Conservation (phyloP, 2,113 vertebrate species). For the Lota lota region DNA sequence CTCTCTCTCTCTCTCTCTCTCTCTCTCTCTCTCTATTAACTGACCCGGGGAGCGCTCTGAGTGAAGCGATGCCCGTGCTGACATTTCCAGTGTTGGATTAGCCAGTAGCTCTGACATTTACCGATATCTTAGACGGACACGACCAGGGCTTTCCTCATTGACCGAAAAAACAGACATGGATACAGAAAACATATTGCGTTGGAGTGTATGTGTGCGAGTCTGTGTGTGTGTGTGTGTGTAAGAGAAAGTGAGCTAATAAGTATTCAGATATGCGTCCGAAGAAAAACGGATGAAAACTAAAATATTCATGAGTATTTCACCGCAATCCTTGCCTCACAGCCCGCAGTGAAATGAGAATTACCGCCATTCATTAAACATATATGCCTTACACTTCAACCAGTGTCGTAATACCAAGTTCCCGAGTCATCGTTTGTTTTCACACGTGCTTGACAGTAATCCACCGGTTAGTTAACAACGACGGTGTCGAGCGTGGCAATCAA, state of each 20-base stretch:
- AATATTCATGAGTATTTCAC: conserved; percentile 40
- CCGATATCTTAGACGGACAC: conserved; percentile 29
- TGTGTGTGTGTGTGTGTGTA: conserved; percentile 17
- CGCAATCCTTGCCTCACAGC: conserved; percentile 10
- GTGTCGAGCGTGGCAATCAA: background rate
- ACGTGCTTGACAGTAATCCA: too few relatives aligned
- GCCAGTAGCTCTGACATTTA: conserved; percentile 62
- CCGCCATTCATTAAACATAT: too few relatives aligned
- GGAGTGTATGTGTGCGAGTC: conserved; percentile 14
- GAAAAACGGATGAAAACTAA: conserved; percentile 28
- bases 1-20: background rate
- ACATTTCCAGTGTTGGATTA: conserved; percentile 61
- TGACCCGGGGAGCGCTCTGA: conserved; percentile 2
- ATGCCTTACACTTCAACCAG: too few relatives aligned
- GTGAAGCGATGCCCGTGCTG: conserved; percentile 42
- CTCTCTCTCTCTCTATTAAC: conserved; percentile 10
- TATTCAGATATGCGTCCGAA: conserved; percentile 20
- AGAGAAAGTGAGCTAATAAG: conserved; percentile 10
- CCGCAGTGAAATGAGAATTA: background rate
- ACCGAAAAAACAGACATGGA: conserved; percentile 24
- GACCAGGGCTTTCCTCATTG: conserved; percentile 11
- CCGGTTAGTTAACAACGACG: too few relatives aligned
- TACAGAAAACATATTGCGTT: conserved; percentile 13
- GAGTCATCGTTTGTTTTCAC: too few relatives aligned
- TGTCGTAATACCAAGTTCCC: too few relatives aligned